Base-by-base conservation (phyloP, 2,888 invertebrate species). In the Periphyllus acericola region DNA sequence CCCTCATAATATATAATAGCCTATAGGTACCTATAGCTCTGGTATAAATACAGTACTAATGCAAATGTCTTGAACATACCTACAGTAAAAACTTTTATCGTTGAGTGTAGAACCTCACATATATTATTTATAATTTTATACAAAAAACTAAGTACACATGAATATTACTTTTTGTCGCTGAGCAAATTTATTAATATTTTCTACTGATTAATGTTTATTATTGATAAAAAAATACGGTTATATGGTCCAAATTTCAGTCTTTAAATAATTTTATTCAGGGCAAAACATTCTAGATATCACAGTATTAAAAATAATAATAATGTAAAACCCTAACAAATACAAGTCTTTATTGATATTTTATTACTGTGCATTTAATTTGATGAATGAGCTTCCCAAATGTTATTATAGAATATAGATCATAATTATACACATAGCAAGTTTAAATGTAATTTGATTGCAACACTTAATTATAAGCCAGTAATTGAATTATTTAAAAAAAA, bases 211-310 rank as follows among this genome's bases (percentile, higher is more conserved):
- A 78, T 71, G 60, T 78, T 86, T 79, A 71, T 71, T 79, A 9
- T n/a, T 34, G 40, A 78, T 29, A 79, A 86, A 85, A 86, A 86
- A 66, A 79, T 52, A 85, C 34, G 85, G 78, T 71, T 71, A 52
- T 86, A 79, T 79, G 85, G 79, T 71, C 71, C 71, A 86, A 86
- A 86, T 79, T 79, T 86, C 85, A 86, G 85, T 86, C 79, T 85
- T 86, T 21, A 79, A 79, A 72, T 40, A 79, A 86, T 34, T 86
- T 79, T 79, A 86, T 86, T 86, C 79, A 86, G 79, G 79, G 78
- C 71, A 86, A 86, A 79, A 79, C 71, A 86, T 79, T 86, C 78
- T 76, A 84, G 68, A 68, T 79, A 86, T 86, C 85, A 86, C 85
- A 86, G 71, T 79, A 52, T 86, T 78, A 79, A 86, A 79, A 71